Conservation (phyloP, 64 coral and sea anemone genomes). For the Anthopleura sola region DNA sequence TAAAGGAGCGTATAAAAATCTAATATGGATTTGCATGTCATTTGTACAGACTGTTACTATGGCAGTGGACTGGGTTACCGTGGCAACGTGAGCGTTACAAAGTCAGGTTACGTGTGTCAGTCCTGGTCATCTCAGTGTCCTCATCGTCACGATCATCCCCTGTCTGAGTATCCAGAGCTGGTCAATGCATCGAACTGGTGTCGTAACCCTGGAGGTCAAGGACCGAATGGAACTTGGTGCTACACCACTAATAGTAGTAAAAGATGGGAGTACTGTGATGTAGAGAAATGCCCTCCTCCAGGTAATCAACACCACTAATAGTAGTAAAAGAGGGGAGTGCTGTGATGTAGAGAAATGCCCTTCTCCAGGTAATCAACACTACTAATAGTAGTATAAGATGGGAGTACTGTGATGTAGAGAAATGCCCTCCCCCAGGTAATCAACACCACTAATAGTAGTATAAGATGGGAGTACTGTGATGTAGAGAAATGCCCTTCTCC, state of each 20-base stretch:
- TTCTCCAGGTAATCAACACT: too few species aligned
- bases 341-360: too few species aligned
- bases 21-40: background rate
- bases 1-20: background rate
- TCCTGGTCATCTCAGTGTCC: constrained; percentile 35
- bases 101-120: constrained; percentile 47
- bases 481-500: too few species aligned
- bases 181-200: constrained; percentile 18
- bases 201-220: constrained; percentile 18
- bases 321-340: too few species aligned
- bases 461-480: too few species aligned
- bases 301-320: constrained; percentile 13
- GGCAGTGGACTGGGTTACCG: constrained; percentile 47
- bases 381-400: too few species aligned
- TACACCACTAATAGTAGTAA: constrained; percentile 24
- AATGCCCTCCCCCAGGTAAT: too few species aligned
- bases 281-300: constrained; percentile 30
- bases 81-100: constrained; percentile 34
- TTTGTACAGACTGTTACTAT: constrained; percentile 39
- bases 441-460: too few species aligned
- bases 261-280: constrained; percentile 49
- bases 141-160: constrained; percentile 20
- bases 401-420: too few species aligned
- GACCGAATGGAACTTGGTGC: constrained; percentile 22
- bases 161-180: constrained; percentile 8